Evolutionary conservation across 2,888 invertebrate genomes (phyloP), one percentile per base, ranked within the genome.

Genomic region (Drosophila falleni): DNA sequence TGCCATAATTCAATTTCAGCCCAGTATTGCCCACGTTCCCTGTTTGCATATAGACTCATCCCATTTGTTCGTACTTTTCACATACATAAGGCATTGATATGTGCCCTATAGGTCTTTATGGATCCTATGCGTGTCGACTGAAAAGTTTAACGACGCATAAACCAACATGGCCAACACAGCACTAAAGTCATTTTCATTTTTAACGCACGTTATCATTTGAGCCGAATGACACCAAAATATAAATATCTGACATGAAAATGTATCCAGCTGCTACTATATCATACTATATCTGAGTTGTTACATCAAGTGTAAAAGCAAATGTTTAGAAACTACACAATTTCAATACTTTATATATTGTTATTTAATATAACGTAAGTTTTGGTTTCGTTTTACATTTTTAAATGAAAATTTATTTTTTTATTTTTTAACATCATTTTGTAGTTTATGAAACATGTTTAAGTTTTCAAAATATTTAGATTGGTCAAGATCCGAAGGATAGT

Each of bases 91-190:
- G 77, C 80, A 83, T 86, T 86, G 86, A 86, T 88, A 83, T 88
- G 80, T 65, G 74, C 63, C 68, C 71, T 53, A 72, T 60, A 69
- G 69, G 59, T 77, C 74, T 82, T 77, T 80, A 80, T 83, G 78
- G 69, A 51, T 71, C 15, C 55, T 23, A 51, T 78, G 71, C 73
- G 80, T 81, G 76, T 70, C 33, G 88, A 70, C 88, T 83, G 71
- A 88, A 84, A 86, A 84, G 89, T 84, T 84, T 88, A 84, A 84
- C 83, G 83, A 80, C 75, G 73, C 89, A 88, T 86, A 86, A 88
- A 86, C 87, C 86, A 88, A 86, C 71, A 83, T 80, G 70, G 78
- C 84, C 72, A 47, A 33, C 64, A 59, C 51, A 64, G 71, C 80
- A 83, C 62, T 70, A 68, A 77, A 73, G 68, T 86, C 37, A 83